Conservation (phyloP, 2,797 vertebrate genomes). For the Sphaeramia orbicularis region DNA sequence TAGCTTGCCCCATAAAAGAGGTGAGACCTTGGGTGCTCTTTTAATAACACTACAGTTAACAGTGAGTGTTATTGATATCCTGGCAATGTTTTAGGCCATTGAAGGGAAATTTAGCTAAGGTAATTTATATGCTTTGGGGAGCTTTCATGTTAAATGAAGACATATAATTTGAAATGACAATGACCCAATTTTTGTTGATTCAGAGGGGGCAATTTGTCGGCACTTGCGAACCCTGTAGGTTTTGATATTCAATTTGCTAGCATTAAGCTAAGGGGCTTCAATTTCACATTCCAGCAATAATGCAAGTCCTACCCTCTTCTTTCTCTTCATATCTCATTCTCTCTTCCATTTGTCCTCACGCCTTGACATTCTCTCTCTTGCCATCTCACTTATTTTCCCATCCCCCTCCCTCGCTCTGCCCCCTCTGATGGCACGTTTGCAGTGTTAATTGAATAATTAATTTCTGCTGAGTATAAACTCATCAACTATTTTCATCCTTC, state of each 20-base stretch:
- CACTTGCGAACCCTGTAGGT: constrained; percentile 54
- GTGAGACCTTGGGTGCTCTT: constrained; percentile 25
- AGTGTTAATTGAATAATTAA: constrained; percentile 85
- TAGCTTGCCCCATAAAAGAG: constrained; percentile 33
- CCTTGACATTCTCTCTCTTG: constrained; percentile 73
- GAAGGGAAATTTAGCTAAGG: constrained; percentile 35
- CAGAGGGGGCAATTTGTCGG: constrained; percentile 61
- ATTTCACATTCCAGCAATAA: constrained; percentile 75
- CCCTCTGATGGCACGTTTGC: constrained; percentile 66
- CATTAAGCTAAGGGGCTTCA: constrained; percentile 74
- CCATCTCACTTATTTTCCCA: constrained; percentile 66
- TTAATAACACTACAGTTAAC: constrained; percentile 31
- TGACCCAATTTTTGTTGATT: constrained; percentile 68
- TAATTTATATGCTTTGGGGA: constrained; percentile 57
- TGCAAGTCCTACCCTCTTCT: constrained; percentile 54
- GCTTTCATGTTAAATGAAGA: constrained; percentile 53
- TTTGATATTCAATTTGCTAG: constrained; percentile 73
- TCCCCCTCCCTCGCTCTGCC: constrained; percentile 69
- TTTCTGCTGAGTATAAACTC: constrained; percentile 75
- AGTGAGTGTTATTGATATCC: constrained; percentile 52
- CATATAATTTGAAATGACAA: constrained; percentile 68
- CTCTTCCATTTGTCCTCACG: constrained; percentile 67
- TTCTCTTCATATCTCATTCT: constrained; percentile 64
- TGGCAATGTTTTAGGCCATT: constrained; percentile 31
- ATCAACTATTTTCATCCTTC: constrained; percentile 78